phyloP scores from a whole-genome alignment of 2,797 vertebrate genomes.

The Cryptoblepharus egeriae region DNA sequence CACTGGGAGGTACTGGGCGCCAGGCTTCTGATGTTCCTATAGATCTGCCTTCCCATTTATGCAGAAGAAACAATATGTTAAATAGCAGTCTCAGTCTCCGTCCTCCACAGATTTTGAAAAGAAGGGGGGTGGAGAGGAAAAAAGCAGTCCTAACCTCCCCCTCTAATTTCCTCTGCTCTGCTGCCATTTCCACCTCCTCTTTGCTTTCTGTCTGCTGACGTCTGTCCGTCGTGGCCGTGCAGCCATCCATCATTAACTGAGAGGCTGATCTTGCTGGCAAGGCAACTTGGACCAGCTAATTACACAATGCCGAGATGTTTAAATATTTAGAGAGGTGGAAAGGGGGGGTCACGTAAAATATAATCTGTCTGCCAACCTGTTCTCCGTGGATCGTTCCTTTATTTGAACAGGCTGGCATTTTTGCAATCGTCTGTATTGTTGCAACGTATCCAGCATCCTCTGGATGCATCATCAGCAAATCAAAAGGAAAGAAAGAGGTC shows the following conservation, averaged over 20 bases:
- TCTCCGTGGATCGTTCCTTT: background rate
- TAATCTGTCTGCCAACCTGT: background rate
- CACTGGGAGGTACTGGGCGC: too few relatives aligned
- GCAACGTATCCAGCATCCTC: too few relatives aligned
- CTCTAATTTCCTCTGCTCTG: background rate
- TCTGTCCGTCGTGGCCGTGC: background rate
- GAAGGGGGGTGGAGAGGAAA: too few relatives aligned
- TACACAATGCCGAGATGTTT: background rate
- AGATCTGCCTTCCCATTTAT: too few relatives aligned
- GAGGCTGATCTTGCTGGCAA: background rate
- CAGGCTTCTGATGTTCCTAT: too few relatives aligned
- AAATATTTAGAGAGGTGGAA: background rate
- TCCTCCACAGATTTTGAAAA: too few relatives aligned
- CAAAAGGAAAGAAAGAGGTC: too few relatives aligned
- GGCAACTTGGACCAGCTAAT: background rate
- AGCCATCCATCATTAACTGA: background rate
- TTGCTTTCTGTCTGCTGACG: slow-evolving; percentile 10
- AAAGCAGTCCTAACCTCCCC: background rate
- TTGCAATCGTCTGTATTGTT: background rate
- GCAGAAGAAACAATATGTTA: too few relatives aligned
- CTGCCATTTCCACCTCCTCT: background rate
- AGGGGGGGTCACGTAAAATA: background rate
- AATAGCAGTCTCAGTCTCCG: too few relatives aligned
- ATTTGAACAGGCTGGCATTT: background rate
- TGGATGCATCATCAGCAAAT: too few relatives aligned